These are phyloP conservation scores for Syngnathus acus DNA, from an alignment of 2,797 vertebrate species.

Conservation along the genomic window DNA sequence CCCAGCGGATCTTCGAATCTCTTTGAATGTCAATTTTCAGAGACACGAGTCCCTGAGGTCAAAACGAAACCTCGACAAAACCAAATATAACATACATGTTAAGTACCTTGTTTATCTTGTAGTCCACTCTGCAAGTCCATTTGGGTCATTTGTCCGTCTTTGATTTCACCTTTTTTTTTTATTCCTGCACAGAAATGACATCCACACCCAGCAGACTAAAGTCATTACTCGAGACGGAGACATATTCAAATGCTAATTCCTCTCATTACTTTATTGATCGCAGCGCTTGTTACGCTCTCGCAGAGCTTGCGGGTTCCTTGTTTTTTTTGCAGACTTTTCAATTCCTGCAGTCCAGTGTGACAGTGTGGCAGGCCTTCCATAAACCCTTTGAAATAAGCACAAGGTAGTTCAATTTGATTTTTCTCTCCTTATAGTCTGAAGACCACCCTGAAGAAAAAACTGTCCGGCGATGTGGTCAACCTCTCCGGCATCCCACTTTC, in stretches of 20 bases:
- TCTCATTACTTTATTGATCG: conserved; percentile 39
- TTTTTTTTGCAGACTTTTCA: conserved; percentile 30
- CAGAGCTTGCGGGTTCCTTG: neutral
- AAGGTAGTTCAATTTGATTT: neutral
- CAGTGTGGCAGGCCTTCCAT: neutral
- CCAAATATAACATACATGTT: neutral
- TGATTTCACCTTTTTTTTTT: neutral
- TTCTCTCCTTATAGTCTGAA: conserved; percentile 68
- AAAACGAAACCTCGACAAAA: neutral
- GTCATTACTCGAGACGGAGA: conserved; percentile 21
- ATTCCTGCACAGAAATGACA: neutral
- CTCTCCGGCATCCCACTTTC: conserved; percentile 79
- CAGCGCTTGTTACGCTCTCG: conserved; percentile 16
- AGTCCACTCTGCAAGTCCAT: neutral
- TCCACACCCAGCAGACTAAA: conserved; percentile 15
- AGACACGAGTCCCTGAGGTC: neutral
- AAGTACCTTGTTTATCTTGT: neutral
- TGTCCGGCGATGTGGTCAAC: conserved; percentile 73
- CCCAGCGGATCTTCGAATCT: neutral
- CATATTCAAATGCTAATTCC: conserved; percentile 52
- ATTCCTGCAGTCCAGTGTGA: conserved; percentile 10
- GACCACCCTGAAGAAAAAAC: conserved; percentile 78
- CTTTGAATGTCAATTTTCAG: neutral
- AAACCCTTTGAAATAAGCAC: neutral
- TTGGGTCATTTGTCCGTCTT: neutral